These are phyloP conservation scores for Lepidurus apus DNA, from an alignment of 1,140 invertebrate species.

Conservation along the genomic window DNA sequence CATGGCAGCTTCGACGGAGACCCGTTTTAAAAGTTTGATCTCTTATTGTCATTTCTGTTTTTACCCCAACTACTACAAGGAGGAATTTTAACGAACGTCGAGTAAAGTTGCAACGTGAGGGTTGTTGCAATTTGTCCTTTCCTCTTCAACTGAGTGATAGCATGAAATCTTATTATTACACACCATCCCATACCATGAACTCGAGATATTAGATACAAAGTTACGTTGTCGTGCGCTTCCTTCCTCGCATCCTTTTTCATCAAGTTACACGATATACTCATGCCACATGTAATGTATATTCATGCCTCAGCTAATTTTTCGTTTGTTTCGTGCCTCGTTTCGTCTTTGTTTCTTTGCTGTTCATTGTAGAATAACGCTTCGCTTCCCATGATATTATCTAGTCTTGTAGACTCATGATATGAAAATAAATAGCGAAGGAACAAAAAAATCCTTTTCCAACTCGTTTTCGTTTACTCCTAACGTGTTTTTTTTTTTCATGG, in stretches of 20 bases:
- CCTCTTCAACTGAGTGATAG: no score
- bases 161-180: background rate
- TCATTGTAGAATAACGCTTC: slow-evolving; percentile 1
- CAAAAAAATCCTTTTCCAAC: background rate
- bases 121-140: no score
- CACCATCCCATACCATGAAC: background rate
- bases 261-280: slow-evolving; percentile 19
- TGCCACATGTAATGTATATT: slow-evolving; percentile 11
- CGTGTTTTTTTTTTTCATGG: background rate
- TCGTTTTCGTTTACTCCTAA: background rate
- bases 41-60: background rate
- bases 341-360: background rate
- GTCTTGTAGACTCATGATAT: background rate
- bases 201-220: slow-evolving; percentile 14
- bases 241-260: slow-evolving; percentile 6
- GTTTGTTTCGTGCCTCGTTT: background rate
- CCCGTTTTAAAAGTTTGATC: slow-evolving; percentile 5
- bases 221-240: background rate
- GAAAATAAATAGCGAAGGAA: background rate
- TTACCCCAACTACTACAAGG: no score
- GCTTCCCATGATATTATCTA: slow-evolving; percentile 10
- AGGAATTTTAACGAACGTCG: no score
- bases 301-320: slow-evolving; percentile 9
- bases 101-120: no score
- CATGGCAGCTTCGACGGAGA: background rate